phyloP scores from a whole-genome alignment of 2,888 invertebrate genomes.

The Priocnemis perturbator region DNA sequence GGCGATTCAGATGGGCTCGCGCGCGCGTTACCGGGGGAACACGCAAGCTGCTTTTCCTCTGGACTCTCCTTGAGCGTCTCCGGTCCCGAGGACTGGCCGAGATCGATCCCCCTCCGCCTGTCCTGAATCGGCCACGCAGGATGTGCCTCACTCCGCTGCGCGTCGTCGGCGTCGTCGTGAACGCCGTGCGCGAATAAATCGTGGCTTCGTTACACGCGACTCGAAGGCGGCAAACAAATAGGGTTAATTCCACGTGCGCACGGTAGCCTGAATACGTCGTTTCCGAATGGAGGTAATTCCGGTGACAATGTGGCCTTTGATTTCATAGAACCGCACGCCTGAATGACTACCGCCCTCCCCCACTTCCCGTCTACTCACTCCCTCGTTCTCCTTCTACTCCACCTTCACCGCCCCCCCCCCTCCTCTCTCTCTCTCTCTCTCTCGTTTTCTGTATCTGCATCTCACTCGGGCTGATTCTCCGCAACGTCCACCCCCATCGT shows the following conservation, averaged over 20 bases:
- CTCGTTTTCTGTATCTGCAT: background rate
- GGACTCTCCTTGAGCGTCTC: constrained; percentile 5
- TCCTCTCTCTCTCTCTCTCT: constrained; percentile 27
- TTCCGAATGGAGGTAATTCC: constrained; percentile 75
- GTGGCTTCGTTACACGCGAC: constrained; percentile 68
- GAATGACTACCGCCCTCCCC: constrained; percentile 64
- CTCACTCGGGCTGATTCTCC: too few relatives aligned
- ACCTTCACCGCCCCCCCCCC: constrained; percentile 30
- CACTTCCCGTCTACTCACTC: constrained; percentile 39
- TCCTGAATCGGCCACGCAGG: constrained; percentile 24
- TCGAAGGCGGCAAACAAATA: constrained; percentile 72
- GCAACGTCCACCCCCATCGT: background rate
- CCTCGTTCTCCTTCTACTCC: constrained; percentile 39
- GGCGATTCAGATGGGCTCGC: constrained; percentile 46
- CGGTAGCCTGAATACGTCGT: constrained; percentile 72
- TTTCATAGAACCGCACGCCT: constrained; percentile 72
- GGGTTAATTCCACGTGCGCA: constrained; percentile 73
- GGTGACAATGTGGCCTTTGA: constrained; percentile 75
- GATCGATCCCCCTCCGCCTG: constrained; percentile 4
- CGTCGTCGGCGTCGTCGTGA: constrained; percentile 1
- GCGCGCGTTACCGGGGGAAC: constrained; percentile 30
- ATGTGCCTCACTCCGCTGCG: constrained; percentile 16
- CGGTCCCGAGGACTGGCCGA: constrained; percentile 2
- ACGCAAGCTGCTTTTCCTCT: constrained; percentile 20
- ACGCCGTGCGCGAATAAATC: constrained; percentile 62